Evolutionary conservation across 1,140 invertebrate genomes (phyloP), one percentile per base, ranked within the genome.

Genomic region (Hirudo medicinalis): DNA sequence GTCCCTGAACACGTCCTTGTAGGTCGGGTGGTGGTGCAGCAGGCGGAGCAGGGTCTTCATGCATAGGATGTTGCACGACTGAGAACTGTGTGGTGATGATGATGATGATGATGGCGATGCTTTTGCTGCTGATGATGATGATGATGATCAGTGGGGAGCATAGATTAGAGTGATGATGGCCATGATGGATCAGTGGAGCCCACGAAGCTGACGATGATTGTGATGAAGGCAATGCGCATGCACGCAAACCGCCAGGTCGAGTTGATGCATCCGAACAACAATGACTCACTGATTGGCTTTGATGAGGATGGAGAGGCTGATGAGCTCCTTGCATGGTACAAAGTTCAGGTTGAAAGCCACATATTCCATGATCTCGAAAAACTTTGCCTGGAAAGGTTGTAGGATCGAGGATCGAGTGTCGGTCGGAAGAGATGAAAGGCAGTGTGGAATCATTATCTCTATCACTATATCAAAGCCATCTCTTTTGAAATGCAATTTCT

Each of bases 271-370:
- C 57, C 0, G 19, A 13, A 63, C 8, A 63, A 75, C 55, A 22
- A 67, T 27, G 63, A 81, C 79, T 79, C 77, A 82, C 79, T 81
- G 78, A 77, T 88, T 85, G 32, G 88, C 88, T 83, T 95, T 95
- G 36, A 97, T 83, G 75, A 97, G 85, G 76, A 96, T 87, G 73
- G 94, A 96, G 53, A 98, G 85, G 55, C 92, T 94, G 79, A 97
- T 97, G 70, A 98, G 86, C 84, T 98, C 96, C 84, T 98, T 98
- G 82, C 93, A 97, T 71, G 96, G 96, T 74, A 99, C 94, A 86
- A 96, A 97, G 81, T 95, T 96, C 76, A 99, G 83, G 81, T 97
- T 91, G 83, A 95, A 95, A 20, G 97, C 92, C 72, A 97, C 89
- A 80, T 95, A 97, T 82, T 98, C 94, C 36, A 99, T 78, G 36